Evolutionary conservation across 2,797 vertebrate species (phyloP), one percentile per base, ranked within the genome.

Genomic region (Paratrypauchen microcephalus): DNA sequence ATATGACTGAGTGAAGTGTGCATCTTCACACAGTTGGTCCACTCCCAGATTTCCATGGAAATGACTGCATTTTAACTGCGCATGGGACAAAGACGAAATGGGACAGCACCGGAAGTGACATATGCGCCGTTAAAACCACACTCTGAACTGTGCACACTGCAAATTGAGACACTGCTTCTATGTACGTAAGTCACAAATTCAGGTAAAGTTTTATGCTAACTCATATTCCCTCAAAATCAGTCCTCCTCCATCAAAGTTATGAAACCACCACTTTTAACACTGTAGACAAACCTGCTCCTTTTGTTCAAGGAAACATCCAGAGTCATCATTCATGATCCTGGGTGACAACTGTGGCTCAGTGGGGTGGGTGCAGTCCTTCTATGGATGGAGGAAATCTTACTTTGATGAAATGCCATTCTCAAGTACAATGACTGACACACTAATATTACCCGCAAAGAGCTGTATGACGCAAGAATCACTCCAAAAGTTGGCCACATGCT

Each of bases 401-500:
- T 68, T 54, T 76, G 24, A 70, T 23, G 30, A 26, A 60, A 67
- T 45, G n/a, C 50, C 41, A 67, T 24, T 54, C 41, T 69, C 50
- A 73, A 26, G 28, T 65, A 21, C n/a, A 21, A 13, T 71, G 73
- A 73, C 19, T 72, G 75, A 72, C 62, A 78, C 13, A 6, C 36
- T 26, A 11, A 18, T 36, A 64, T 60, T 41, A 72, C 67, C n/a
- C 68, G 59, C 48, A 65, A 68, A 73, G 36, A 66, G 32, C 57
- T 50, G 9, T 5, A 16, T 16, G 2, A 63, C 32, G 9, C 3
- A 50, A 68, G 50, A 58, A 8, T 63, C 26, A 13, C 45, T 54
- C 55, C 39, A 71, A 18, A 75, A 52, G 64, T 59, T 71, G 52
- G 66, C 74, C 11, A 11, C 56, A 65, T 60, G 68, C 71, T 65